These are phyloP conservation scores for Cyclophora albipunctata DNA, from an alignment of 2,888 invertebrate species.

Conservation along the genomic window DNA sequence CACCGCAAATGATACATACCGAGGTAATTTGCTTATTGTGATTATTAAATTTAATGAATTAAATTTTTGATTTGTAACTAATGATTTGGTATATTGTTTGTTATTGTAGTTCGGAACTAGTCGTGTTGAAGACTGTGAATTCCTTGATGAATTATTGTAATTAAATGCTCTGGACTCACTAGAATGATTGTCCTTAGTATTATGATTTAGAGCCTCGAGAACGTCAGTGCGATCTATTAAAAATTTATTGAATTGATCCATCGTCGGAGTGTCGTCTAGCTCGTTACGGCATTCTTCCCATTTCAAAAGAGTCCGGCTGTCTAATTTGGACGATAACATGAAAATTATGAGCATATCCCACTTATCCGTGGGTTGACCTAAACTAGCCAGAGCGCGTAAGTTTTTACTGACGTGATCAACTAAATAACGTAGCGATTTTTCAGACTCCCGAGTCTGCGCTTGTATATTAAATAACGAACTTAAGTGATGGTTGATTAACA, in stretches of 20 bases:
- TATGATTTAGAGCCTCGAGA: background rate
- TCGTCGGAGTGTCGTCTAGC: background rate
- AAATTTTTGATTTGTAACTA: background rate
- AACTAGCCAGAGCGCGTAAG: slow-evolving; percentile 17
- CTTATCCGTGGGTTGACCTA: slow-evolving; percentile 19
- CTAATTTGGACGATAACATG: slow-evolving; percentile 17
- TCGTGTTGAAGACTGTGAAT: too few relatives aligned
- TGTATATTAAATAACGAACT: slow-evolving; percentile 15
- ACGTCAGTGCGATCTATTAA: background rate
- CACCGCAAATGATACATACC: slow-evolving; percentile 1
- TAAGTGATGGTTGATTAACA: slow-evolving; percentile 12
- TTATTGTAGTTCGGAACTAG: background rate
- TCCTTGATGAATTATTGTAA: background rate
- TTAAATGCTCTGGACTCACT: background rate
- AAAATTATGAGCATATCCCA: slow-evolving; percentile 19
- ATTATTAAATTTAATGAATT: background rate
- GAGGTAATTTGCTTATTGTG: background rate
- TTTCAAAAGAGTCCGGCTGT: background rate
- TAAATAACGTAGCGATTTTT: slow-evolving; percentile 14
- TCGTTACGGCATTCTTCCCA: background rate
- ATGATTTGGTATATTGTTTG: background rate
- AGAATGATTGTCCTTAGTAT: background rate
- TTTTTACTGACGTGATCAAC: slow-evolving; percentile 22
- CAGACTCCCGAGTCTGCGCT: slow-evolving; percentile 10
- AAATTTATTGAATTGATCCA: background rate